Evolutionary conservation across 2,113 vertebrate genomes (phyloP), one percentile per base, ranked within the genome.

Genomic region (Cyphomyrus discorhynchus): DNA sequence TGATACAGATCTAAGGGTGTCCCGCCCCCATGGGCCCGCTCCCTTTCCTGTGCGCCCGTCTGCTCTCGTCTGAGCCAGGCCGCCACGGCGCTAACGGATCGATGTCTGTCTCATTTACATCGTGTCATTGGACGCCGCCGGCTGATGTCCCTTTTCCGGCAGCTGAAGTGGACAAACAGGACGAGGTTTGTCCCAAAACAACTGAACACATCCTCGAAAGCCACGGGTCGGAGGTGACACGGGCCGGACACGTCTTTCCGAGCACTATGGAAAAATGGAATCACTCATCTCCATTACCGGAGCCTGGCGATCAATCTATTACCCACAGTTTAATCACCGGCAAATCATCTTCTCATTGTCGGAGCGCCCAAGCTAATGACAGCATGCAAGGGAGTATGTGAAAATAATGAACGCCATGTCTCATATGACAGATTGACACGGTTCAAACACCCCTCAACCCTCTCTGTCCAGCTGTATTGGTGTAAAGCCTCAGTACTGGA

Each of bases 351-450:
- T 50, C 27, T 87, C 85, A 27, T 53, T 35, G 49, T 87, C 85
- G 5, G 85, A 39, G 31, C 87, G 82, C 91, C 90, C 88, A 87
- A 94, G 91, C 87, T 93, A 93, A 93, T 93, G 92, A 91, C 84
- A 91, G 62, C 91, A 92, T 90, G 92, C 74, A 35, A 62, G 86
- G 3, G 39, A 90, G 49, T 2, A 35, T 17, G 49, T 31, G 50
- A 56, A 52, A 87, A 87, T 87, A 87, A 90, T 50, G 45, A 90
- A 50, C 80, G 62, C 74, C 42, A 53, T 49, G 85, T 66, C n/a
- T 56, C 74, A 90, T 46, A 45, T 66, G 52, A 90, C 45, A 87
- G 85, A 53, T 87, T 35, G 47, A 84, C 49, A 87, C 35, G 47
- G 50, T 35, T 53, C 49, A 53, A 87, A 53, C 85, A 52, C 50